Conservation (phyloP, 2,797 vertebrate species). For the Syndactyla subalaris region DNA sequence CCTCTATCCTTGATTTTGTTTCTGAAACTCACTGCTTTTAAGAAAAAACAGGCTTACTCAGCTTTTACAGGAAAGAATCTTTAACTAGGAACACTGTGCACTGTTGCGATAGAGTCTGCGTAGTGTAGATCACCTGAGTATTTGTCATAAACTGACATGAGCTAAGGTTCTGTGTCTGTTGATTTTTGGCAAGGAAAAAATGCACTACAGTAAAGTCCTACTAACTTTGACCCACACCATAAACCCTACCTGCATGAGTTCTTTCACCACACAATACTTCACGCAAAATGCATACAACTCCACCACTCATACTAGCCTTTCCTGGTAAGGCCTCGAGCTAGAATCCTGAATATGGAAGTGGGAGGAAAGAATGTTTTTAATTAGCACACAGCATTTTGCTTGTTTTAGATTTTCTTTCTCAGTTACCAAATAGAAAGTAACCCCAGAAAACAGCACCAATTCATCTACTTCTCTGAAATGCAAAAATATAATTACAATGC, state of each 20-base stretch:
- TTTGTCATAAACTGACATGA: conserved; percentile 79
- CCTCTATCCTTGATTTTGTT: conserved; percentile 2
- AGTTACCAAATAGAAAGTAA: conserved; percentile 49
- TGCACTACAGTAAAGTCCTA: conserved; percentile 58
- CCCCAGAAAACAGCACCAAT: conserved; percentile 73
- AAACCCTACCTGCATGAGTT: conserved; percentile 49
- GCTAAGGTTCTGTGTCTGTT: conserved; percentile 75
- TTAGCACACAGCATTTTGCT: conserved; percentile 63
- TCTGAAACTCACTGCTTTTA: conserved; percentile 38
- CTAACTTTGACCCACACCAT: conserved; percentile 37
- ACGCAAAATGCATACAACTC: background rate
- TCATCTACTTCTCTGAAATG: conserved; percentile 60
- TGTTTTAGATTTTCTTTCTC: conserved; percentile 57
- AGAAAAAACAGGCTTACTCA: conserved; percentile 42
- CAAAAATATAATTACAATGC: conserved; percentile 35
- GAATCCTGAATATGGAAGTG: conserved; percentile 67
- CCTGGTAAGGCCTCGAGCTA: conserved; percentile 66
- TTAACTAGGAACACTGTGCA: conserved; percentile 68
- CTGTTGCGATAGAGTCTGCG: conserved; percentile 61
- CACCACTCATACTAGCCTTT: conserved; percentile 27
- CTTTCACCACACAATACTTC: conserved; percentile 39
- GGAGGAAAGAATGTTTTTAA: conserved; percentile 53
- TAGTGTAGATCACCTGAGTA: conserved; percentile 80
- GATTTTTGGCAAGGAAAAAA: conserved; percentile 73
- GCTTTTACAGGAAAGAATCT: conserved; percentile 67